These are phyloP conservation scores for Sebastiscus tertius DNA, from an alignment of 2,797 vertebrate species.

Conservation along the genomic window DNA sequence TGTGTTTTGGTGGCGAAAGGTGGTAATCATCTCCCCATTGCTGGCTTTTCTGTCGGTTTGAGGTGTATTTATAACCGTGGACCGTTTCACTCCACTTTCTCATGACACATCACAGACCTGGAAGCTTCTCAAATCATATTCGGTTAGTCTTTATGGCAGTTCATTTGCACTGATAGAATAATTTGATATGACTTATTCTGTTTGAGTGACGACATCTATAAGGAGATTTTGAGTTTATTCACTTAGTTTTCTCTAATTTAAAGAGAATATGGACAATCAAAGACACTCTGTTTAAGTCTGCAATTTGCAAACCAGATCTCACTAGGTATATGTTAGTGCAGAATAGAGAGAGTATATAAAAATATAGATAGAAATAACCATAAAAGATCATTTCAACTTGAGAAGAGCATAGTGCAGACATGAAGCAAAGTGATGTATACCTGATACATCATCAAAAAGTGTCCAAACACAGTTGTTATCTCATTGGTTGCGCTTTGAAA, in stretches of 20 bases:
- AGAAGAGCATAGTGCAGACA: too few relatives aligned
- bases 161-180: background rate
- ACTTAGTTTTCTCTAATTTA: background rate
- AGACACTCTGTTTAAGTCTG: too few relatives aligned
- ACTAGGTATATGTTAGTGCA: background rate
- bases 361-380: background rate
- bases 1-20: slow-evolving; percentile 73
- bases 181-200: background rate
- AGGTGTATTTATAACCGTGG: slow-evolving; percentile 74
- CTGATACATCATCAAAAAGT: too few relatives aligned
- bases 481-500: too few relatives aligned
- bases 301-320: too few relatives aligned
- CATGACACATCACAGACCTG: slow-evolving; percentile 55
- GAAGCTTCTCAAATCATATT: slow-evolving; percentile 24
- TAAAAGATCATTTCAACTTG: too few relatives aligned
- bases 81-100: slow-evolving; percentile 60
- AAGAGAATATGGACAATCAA: background rate
- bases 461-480: too few relatives aligned
- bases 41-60: slow-evolving; percentile 68
- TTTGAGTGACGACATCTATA: background rate
- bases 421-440: too few relatives aligned
- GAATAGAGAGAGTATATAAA: background rate
- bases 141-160: slow-evolving; percentile 12
- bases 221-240: too few relatives aligned
- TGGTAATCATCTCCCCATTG: slow-evolving; percentile 68